A percentile compares a stretch with the other conserved stretches of the same genome.
These are phyloP conservation scores for Hucho hucho DNA, from an alignment of 2,113 vertebrate genomes.

Conservation along the genomic window DNA sequence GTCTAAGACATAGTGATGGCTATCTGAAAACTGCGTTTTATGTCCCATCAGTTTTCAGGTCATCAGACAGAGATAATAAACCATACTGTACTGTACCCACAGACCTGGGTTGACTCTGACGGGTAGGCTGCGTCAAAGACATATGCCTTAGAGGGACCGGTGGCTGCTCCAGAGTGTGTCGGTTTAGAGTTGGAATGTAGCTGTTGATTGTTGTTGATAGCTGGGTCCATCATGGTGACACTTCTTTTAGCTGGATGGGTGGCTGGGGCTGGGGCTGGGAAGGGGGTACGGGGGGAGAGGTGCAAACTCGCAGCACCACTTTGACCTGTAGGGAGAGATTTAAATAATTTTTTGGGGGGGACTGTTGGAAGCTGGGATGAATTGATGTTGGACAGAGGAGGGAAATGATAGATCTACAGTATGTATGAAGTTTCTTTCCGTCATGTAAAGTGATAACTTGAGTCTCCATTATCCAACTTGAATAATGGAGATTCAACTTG, in stretches of 20 bases:
- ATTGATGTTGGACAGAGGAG: not conserved
- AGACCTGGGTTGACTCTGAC: constrained; percentile 65
- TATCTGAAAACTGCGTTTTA: not conserved
- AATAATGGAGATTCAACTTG: too few species aligned
- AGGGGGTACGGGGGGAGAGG: constrained; percentile 39
- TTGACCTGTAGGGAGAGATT: constrained; percentile 56
- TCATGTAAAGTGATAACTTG: too few species aligned
- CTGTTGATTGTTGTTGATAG: not conserved
- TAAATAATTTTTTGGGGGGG: not conserved
- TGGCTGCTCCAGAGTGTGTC: constrained; percentile 45
- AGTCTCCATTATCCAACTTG: too few species aligned
- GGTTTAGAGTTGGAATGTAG: constrained; percentile 13
- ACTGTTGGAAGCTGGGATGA: not conserved
- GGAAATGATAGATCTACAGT: too few species aligned
- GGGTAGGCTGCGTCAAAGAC: constrained; percentile 59
- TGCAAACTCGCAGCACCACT: constrained; percentile 69
- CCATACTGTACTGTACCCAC: constrained; percentile 5
- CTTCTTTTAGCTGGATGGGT: constrained; percentile 61
- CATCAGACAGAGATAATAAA: constrained; percentile 34
- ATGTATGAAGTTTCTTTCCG: too few species aligned
- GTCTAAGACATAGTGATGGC: not conserved
- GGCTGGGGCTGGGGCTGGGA: constrained; percentile 58
- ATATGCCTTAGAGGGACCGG: constrained; percentile 51
- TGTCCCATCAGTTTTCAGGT: constrained; percentile 49
- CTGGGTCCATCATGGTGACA: constrained; percentile 65